Base-by-base conservation (phyloP, 2,888 invertebrate genomes). In the Dicyrtomina minuta region DNA sequence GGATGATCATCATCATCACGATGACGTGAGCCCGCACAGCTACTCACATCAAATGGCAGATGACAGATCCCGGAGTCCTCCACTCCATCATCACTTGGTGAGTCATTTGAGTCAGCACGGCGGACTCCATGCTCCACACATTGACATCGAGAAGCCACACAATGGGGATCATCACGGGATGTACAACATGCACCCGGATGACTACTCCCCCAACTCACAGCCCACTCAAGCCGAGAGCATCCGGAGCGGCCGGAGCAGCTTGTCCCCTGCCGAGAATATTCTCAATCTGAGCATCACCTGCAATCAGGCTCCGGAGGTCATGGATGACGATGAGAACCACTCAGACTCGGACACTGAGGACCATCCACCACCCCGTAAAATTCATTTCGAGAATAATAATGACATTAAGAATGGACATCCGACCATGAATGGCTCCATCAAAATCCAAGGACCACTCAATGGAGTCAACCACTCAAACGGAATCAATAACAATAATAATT, bases 181-280 rank as follows among this genome's bases (percentile, higher is more conserved):
- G 64, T 78, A 75, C 69, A 72, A 71, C 66, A 70, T 71, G 73
- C 79, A 46, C 81, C 82, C 55, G 80, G 62, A 81, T 83, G 2
- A 84, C 84, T 77, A 70, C 55, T 72, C 73, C 65, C 70, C 75
- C 69, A 0, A 79, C 79, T 53, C 79, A 79, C 61, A 68, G 56
- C 51, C 70, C 20, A 55, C 12, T 22, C 74, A 76, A 49, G 69
- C 72, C 27, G 74, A 71, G 65, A 76, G 75, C 66, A 64, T 74
- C 67, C 74, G 74, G 60, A 73, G 75, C 53, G 75, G 75, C 59
- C 76, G 74, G 22, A 70, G 76, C 15, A 73, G 75, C 68, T 72
- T 74, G 51, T 72, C 75, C 27, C 72, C 77, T 10, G 75, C 76
- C 24, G 78, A 77, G 61, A 75, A 78, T 64, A 78, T 78, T 67